Percentiles rank a stretch among this genome's conserved stretches.
phyloP scores from a whole-genome alignment of 2,113 vertebrate genomes.

The Orientallactaga bullata region DNA sequence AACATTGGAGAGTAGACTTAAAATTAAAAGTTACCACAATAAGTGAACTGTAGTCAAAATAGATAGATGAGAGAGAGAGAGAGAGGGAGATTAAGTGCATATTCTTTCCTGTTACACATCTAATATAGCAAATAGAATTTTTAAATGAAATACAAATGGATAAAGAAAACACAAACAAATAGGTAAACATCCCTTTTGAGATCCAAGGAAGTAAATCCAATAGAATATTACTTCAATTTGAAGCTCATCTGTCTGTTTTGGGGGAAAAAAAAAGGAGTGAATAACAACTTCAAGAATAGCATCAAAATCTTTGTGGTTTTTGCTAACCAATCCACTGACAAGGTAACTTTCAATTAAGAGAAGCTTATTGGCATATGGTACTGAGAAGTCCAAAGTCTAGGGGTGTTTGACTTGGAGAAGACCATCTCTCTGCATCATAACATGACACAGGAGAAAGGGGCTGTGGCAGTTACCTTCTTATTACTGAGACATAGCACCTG shows the following conservation, averaged over 20 bases:
- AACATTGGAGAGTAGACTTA: constrained; percentile 66
- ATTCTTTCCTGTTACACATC: neutral
- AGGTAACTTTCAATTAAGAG: neutral
- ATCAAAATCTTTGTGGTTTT: neutral
- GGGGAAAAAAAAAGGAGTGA: neutral
- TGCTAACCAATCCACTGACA: neutral
- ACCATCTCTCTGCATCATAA: neutral
- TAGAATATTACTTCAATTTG: neutral
- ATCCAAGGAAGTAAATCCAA: neutral
- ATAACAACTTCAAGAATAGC: neutral
- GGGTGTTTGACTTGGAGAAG: neutral
- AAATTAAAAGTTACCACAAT: constrained; percentile 61
- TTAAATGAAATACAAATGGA: neutral
- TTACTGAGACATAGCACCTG: no score
- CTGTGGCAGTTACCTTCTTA: no score
- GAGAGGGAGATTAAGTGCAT: neutral
- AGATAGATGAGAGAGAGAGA: neutral
- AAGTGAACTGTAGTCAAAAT: constrained; percentile 16
- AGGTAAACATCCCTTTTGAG: neutral
- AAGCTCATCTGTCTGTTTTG: neutral
- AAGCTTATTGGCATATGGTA: neutral
- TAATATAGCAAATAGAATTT: neutral
- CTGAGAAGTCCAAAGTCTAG: neutral
- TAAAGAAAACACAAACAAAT: constrained; percentile 23
- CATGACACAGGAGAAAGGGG: neutral